Evolutionary conservation across 1,140 invertebrate species (phyloP).

Genomic region (Acyrthosiphon pisum): DNA sequence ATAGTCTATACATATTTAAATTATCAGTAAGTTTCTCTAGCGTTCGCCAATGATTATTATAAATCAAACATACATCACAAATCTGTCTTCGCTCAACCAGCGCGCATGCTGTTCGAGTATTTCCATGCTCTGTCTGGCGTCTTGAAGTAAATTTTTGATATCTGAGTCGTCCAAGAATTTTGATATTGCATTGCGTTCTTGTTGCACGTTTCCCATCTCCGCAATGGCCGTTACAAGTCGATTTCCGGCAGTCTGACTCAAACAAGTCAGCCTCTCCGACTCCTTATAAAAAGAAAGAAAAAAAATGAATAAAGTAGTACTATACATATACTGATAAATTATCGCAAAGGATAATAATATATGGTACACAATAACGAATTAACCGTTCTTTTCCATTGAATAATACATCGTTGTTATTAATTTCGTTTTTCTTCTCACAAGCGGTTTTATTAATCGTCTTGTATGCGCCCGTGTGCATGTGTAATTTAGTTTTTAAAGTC

Average conservation of each 20-base stretch:
- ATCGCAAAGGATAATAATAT: background rate
- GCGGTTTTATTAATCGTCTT: background rate
- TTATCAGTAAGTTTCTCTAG: background rate
- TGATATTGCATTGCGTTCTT: conserved; percentile 35
- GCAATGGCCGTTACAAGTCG: conserved; percentile 26
- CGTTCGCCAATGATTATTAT: background rate
- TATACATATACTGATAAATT: background rate
- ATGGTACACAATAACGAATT: background rate
- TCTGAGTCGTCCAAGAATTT: conserved; percentile 42
- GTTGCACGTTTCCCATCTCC: background rate
- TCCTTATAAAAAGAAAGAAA: conserved; percentile 6
- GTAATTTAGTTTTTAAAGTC: background rate
- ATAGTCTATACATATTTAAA: background rate
- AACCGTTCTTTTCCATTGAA: background rate
- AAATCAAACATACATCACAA: conserved; percentile 61
- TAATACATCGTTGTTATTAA: background rate
- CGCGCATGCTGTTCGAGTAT: conserved; percentile 65
- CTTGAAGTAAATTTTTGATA: conserved; percentile 36
- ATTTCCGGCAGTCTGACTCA: conserved; percentile 41
- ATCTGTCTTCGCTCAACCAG: conserved; percentile 63
- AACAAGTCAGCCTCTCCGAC: conserved; percentile 7
- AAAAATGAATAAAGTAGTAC: background rate
- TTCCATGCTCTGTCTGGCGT: conserved; percentile 53
- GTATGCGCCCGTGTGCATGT: background rate
- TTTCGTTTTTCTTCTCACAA: background rate